Conservation (phyloP, 2,888 invertebrate species). For the Drosophila mayaguana region DNA sequence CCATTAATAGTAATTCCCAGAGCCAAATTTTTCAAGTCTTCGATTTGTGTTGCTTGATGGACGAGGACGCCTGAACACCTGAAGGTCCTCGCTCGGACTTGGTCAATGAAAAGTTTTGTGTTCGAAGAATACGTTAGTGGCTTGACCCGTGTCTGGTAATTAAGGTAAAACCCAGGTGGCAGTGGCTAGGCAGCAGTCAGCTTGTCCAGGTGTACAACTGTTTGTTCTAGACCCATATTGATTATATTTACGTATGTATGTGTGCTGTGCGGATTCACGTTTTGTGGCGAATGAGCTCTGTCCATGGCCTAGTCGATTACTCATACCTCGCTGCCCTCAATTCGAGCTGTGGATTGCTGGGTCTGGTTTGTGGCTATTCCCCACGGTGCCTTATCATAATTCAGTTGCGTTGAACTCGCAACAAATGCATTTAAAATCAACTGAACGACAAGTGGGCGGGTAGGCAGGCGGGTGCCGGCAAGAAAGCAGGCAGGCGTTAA, state of each 20-base stretch:
- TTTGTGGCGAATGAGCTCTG: neutral
- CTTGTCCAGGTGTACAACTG: slow-evolving; percentile 9
- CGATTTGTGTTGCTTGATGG: slow-evolving; percentile 35
- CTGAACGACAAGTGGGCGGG: neutral
- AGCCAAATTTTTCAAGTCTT: slow-evolving; percentile 10
- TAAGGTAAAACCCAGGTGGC: slow-evolving; percentile 46
- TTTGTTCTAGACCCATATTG: slow-evolving; percentile 31
- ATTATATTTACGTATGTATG: slow-evolving; percentile 26
- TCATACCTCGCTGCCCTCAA: slow-evolving; percentile 24
- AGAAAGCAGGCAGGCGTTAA: slow-evolving; percentile 34
- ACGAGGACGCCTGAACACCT: slow-evolving; percentile 12
- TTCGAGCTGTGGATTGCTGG: neutral
- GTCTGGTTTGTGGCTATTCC: slow-evolving; percentile 15
- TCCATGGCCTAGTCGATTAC: slow-evolving; percentile 21
- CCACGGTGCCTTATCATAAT: slow-evolving; percentile 32
- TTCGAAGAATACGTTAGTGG: slow-evolving; percentile 1
- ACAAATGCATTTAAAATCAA: slow-evolving; percentile 52
- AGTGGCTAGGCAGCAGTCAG: slow-evolving; percentile 8
- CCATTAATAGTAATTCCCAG: slow-evolving; percentile 8
- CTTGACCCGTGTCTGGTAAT: slow-evolving; percentile 39
- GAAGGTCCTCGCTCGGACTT: neutral
- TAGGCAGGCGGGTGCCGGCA: neutral
- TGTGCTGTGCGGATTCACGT: slow-evolving; percentile 6
- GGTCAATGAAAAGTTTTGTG: slow-evolving; percentile 2
- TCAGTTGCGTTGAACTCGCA: slow-evolving; percentile 8